These are phyloP conservation scores for Muschampia plurimacula DNA, from an alignment of 2,888 invertebrate genomes.

Conservation along the genomic window DNA sequence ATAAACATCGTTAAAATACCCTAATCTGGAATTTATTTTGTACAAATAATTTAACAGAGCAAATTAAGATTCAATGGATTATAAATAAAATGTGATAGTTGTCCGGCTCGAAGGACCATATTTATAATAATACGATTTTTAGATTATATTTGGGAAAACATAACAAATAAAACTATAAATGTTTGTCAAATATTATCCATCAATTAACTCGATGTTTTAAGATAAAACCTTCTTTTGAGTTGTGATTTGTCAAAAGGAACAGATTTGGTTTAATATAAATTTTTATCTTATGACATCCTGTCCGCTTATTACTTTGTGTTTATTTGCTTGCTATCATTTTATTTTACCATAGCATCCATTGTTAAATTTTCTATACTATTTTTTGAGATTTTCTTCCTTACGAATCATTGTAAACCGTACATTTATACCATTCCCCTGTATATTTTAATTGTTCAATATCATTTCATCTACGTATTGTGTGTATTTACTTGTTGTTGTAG, in stretches of 20 bases:
- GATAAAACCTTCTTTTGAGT: neutral
- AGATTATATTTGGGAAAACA: neutral
- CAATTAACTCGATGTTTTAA: constrained; percentile 9
- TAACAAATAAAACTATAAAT: neutral
- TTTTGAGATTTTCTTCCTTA: no score
- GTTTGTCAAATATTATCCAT: constrained; percentile 25
- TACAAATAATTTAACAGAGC: no score
- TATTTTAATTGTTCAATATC: no score
- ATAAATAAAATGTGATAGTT: no score
- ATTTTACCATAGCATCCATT: neutral
- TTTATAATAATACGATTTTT: neutral
- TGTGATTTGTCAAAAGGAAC: neutral
- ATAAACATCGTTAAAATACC: constrained; percentile 13
- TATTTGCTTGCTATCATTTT: neutral
- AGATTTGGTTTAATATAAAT: neutral
- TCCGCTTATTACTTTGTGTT: constrained; percentile 1
- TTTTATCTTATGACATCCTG: neutral
- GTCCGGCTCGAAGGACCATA: no score
- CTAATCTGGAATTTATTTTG: neutral
- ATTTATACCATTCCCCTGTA: no score
- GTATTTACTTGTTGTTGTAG: no score
- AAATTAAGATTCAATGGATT: no score
- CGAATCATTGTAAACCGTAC: no score
- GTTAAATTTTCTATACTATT: no score
- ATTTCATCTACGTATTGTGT: no score